Evolutionary conservation across 1,140 invertebrate genomes (phyloP).

Genomic region (Drosophila funebris): DNA sequence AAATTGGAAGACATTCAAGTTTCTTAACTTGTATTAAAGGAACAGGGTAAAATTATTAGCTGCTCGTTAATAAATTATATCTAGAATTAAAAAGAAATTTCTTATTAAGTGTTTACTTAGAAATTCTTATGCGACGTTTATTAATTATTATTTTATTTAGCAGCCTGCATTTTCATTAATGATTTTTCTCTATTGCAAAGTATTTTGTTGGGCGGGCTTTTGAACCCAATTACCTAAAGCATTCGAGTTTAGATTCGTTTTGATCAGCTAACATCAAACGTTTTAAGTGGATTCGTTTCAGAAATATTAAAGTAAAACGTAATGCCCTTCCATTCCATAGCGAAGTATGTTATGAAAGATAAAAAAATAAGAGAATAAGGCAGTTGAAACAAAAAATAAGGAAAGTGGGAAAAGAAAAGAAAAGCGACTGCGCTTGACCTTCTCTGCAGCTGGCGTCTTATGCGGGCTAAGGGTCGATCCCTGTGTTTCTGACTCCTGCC

Average conservation of each 20-base stretch:
- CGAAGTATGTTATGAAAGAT: slow-evolving; percentile 6
- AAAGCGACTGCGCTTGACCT: slow-evolving; percentile 36
- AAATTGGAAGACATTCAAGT: too few species aligned
- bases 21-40: too few species aligned
- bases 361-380: slow-evolving; percentile 9
- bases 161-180: neutral
- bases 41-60: too few species aligned
- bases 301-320: slow-evolving; percentile 56
- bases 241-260: slow-evolving; percentile 18
- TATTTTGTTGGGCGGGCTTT: neutral
- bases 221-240: slow-evolving; percentile 25
- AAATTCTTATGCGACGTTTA: too few species aligned
- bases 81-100: too few species aligned
- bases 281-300: slow-evolving; percentile 67
- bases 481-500: neutral
- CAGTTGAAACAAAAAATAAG: slow-evolving; percentile 30
- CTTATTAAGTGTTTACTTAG: too few species aligned
- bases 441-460: neutral
- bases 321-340: slow-evolving; percentile 52
- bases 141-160: neutral
- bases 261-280: slow-evolving; percentile 59
- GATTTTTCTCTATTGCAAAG: neutral
- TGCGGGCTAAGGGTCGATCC: slow-evolving; percentile 20
- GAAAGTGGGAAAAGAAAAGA: slow-evolving; percentile 8
- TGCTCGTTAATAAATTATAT: too few species aligned